phyloP scores from a whole-genome alignment of 92 coral and sea anemone genomes.

The Epizoanthus ramosus region DNA sequence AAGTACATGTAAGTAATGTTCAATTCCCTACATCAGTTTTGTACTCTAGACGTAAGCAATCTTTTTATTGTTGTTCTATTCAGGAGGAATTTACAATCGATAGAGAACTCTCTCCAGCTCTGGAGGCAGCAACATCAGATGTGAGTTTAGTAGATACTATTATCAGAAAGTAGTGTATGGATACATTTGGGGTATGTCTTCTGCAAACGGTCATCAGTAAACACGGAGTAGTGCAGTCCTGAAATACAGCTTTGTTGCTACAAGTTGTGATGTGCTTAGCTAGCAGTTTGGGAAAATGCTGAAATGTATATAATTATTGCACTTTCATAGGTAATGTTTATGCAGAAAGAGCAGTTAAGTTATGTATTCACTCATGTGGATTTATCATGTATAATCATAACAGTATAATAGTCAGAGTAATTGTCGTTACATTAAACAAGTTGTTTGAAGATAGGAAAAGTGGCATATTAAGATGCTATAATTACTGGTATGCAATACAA shows the following conservation, averaged over 20 bases:
- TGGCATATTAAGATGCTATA: too few species aligned
- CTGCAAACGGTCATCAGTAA: neutral
- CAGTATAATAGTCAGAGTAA: too few species aligned
- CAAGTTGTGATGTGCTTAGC: neutral
- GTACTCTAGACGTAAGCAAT: neutral
- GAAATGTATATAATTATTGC: too few species aligned
- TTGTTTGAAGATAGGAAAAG: too few species aligned
- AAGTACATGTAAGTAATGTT: too few species aligned
- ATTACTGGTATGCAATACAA: too few species aligned
- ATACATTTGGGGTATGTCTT: neutral
- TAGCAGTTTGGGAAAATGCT: too few species aligned
- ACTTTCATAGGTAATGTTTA: too few species aligned
- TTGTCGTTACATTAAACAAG: too few species aligned
- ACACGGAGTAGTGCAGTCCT: neutral
- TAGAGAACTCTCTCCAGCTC: constrained; percentile 75
- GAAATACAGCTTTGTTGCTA: neutral
- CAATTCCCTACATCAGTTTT: neutral
- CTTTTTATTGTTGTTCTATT: neutral
- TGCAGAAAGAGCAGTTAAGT: too few species aligned
- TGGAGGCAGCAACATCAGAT: constrained; percentile 94
- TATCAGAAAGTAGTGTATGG: neutral
- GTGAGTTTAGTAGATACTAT: constrained; percentile 48
- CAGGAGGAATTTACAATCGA: constrained; percentile 84
- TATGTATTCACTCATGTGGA: too few species aligned
- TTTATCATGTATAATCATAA: too few species aligned